Percentiles rank a stretch among this genome's conserved stretches.
These are phyloP conservation scores for Sebastes vulpes DNA, from an alignment of 2,797 vertebrate species.

Conservation along the genomic window DNA sequence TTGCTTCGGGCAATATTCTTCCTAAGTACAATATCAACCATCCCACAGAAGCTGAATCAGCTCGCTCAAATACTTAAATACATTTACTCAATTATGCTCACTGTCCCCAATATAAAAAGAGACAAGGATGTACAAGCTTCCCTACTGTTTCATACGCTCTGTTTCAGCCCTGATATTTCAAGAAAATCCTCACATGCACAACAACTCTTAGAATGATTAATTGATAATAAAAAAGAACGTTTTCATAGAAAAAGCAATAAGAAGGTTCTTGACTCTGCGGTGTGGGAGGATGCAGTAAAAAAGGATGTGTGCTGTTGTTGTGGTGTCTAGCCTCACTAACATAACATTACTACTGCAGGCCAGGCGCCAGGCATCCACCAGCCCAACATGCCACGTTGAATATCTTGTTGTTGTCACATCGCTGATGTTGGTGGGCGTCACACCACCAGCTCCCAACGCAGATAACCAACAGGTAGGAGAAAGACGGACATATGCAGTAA, in stretches of 20 bases:
- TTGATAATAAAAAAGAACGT: constrained; percentile 15
- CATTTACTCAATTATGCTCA: constrained; percentile 78
- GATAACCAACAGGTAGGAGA: constrained; percentile 7
- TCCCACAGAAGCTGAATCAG: constrained; percentile 78
- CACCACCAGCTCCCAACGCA: not conserved
- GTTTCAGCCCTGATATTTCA: constrained; percentile 21
- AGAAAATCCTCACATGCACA: constrained; percentile 10
- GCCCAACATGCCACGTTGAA: constrained; percentile 30
- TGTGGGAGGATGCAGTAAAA: constrained; percentile 41
- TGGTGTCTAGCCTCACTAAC: constrained; percentile 5
- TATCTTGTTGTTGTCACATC: constrained; percentile 14
- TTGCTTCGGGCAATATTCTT: constrained; percentile 74
- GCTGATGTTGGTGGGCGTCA: constrained; percentile 1
- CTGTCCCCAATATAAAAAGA: constrained; percentile 60
- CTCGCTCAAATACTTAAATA: constrained; percentile 80
- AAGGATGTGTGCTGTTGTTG: constrained; percentile 27
- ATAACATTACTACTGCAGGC: constrained; percentile 13
- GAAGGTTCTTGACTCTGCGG: constrained; percentile 8
- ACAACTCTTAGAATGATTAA: constrained; percentile 15
- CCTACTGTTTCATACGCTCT: constrained; percentile 18
- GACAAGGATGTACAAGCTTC: constrained; percentile 37
- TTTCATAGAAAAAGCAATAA: constrained; percentile 12
- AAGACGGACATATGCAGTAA: not conserved
- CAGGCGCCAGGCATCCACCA: constrained; percentile 38
- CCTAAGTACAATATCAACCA: constrained; percentile 78